phyloP scores from a whole-genome alignment of 2,888 invertebrate genomes.

The Torymus tubicola region DNA sequence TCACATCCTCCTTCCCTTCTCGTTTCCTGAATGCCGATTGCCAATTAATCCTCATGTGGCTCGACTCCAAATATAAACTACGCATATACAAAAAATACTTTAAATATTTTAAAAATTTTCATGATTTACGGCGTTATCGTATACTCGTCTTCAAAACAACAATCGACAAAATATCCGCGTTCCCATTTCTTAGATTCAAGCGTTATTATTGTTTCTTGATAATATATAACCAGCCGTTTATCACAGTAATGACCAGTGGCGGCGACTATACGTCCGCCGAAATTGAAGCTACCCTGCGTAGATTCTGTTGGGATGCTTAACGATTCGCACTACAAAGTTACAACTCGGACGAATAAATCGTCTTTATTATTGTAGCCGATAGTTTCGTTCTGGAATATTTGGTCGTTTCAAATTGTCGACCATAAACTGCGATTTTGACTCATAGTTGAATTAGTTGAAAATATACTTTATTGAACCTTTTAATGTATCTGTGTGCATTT shows the following conservation, averaged over 20 bases:
- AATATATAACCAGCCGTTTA: constrained; percentile 15
- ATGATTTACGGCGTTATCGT: too few relatives aligned
- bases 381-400: not conserved
- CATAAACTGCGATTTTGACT: not conserved
- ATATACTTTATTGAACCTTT: constrained; percentile 6
- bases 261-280: constrained; percentile 22
- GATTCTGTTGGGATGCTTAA: constrained; percentile 29
- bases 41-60: too few relatives aligned
- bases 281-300: constrained; percentile 38
- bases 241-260: constrained; percentile 34
- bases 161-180: not conserved
- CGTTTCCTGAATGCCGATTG: too few relatives aligned
- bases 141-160: too few relatives aligned
- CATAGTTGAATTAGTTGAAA: not conserved
- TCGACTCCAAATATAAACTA: too few relatives aligned
- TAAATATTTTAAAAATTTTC: too few relatives aligned
- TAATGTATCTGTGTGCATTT: not conserved
- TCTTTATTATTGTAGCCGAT: constrained; percentile 30
- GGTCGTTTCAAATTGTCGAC: not conserved
- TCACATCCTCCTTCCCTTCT: too few relatives aligned
- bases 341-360: constrained; percentile 36
- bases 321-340: not conserved
- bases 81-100: too few relatives aligned
- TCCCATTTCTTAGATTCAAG: constrained; percentile 6
- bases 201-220: constrained; percentile 10